Evolutionary conservation across 1,140 invertebrate species (phyloP), one percentile per base, ranked within the genome.

Genomic region (Drosophila novamexicana): DNA sequence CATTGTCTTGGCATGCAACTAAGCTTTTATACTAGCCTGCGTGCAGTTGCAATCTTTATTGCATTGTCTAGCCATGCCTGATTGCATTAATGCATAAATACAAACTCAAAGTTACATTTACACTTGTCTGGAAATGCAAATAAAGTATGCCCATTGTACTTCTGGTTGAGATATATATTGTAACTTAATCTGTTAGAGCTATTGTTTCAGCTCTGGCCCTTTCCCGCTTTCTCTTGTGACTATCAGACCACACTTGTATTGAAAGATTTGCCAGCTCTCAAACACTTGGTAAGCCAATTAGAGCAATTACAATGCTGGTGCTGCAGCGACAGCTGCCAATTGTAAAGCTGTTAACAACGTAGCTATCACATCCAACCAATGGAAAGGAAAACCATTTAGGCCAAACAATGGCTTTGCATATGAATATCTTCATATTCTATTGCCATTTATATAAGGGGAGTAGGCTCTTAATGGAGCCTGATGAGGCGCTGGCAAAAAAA

Each of bases 251-350:
- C n/a, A 32, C 37, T 16, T 54, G 8, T 29, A 49, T 39, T 14
- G 32, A 65, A 56, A 53, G 54, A 59, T 56, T 75, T 65, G 56
- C 37, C 39, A 45, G 59, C 37, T 59, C 67, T 77, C 53, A 71
- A 75, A 66, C 79, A 81, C 67, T 79, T 76, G 61, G 44, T 53
- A 39, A 70, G 79, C 74, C 72, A 86, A 86, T 82, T 79, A 77
- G 73, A 73, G 63, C 50, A 88, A 81, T 81, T 77, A 71, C 5
- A 29, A 29, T 29, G 4, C 22, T 29, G 22, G 22, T 29, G 64
- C 61, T 32, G 12, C 49, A 50, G 12, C 32, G 29, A 50, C 22
- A 50, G 29, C 12, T 5, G 10, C n/a, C 50, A 52, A n/a, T 34
- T 36, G 57, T 7, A 2, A 29, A 45, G 14, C 14, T 36, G 29